Base-by-base conservation (phyloP, 1,140 invertebrate species). In the Plutomurus gul region DNA sequence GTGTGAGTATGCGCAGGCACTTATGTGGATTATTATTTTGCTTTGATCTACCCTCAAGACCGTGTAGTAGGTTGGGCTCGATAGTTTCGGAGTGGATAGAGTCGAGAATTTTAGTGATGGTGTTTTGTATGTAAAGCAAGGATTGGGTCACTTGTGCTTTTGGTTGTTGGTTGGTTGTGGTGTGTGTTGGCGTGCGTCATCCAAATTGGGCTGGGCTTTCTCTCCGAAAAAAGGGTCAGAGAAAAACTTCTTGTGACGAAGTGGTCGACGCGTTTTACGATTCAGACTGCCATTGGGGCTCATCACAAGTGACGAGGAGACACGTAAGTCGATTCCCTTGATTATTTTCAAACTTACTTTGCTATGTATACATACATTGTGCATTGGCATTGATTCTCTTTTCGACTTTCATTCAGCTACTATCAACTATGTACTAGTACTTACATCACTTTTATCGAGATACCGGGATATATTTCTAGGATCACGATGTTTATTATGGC, bases 221-320 rank as follows among this genome's bases (percentile, higher is more conserved):
- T 72, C 70, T 43, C 51, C 51, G 76, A 70, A 77, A 77, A 76
- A 77, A 30, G 47, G 74, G 46, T 77, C 43, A 46, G 72, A 74
- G 72, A 78, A 78, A 78, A 72, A 78, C 47, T 72, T 78, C 49
- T 51, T 80, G 78, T 82, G 81, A 82, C 81, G 81, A 80, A 82
- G 81, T 60, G 65, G 46, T 74, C 79, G 81, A 82, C 81, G 82
- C 79, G 82, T 83, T 81, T 83, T 71, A 78, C 82, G 79, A 81
- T 79, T 81, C 76, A 81, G 72, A 79, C 82, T 77, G 77, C 79
- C 49, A 83, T 83, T 81, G 79, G 78, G 73, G 75, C 49, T 77
- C 77, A 76, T 78, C 43, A 79, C 46, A 77, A 77, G 82, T 81
- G 78, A 79, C 71, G 77, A 80, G 76, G 78, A 73, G 33, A 78